Evolutionary conservation across 30 jellyfish, hydroid and myxozoan genomes (phyloP).

Genomic region (Morbakka virulenta): DNA sequence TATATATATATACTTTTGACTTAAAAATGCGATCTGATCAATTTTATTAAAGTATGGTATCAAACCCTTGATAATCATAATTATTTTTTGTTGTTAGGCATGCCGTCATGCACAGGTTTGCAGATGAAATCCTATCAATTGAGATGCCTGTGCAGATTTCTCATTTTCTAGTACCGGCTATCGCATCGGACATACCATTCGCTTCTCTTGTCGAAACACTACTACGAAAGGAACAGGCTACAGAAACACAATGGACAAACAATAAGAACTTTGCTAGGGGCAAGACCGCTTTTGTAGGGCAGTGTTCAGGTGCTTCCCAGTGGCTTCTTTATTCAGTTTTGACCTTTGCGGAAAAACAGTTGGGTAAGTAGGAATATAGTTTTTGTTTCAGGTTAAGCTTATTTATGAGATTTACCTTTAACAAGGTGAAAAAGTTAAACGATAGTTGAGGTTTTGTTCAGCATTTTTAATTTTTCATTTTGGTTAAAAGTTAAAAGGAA

Average conservation of each 20-base stretch:
- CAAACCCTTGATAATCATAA: too few species aligned
- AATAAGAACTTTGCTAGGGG: background rate
- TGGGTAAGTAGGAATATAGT: conserved; percentile 42
- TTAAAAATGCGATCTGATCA: too few species aligned
- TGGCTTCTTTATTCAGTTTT: conserved; percentile 78
- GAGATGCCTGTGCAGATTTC: conserved; percentile 81
- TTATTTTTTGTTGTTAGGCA: too few species aligned
- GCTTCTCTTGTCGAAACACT: conserved; percentile 25
- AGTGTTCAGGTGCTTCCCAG: conserved; percentile 8
- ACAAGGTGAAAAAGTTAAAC: too few species aligned
- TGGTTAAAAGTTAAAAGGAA: too few species aligned
- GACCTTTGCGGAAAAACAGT: conserved; percentile 54
- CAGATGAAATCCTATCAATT: conserved; percentile 61
- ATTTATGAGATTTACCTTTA: too few species aligned
- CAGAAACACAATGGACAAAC: background rate
- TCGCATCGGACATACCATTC: conserved; percentile 49
- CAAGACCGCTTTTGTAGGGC: background rate
- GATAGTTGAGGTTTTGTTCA: too few species aligned
- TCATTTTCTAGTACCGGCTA: conserved; percentile 72
- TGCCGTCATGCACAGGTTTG: conserved; percentile 37
- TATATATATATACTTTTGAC: too few species aligned
- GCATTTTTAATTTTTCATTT: too few species aligned
- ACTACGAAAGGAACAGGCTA: background rate
- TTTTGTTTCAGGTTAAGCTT: too few species aligned
- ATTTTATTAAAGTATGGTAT: too few species aligned